phyloP scores from a whole-genome alignment of 2,888 invertebrate species.

The Platycheirus albimanus region DNA sequence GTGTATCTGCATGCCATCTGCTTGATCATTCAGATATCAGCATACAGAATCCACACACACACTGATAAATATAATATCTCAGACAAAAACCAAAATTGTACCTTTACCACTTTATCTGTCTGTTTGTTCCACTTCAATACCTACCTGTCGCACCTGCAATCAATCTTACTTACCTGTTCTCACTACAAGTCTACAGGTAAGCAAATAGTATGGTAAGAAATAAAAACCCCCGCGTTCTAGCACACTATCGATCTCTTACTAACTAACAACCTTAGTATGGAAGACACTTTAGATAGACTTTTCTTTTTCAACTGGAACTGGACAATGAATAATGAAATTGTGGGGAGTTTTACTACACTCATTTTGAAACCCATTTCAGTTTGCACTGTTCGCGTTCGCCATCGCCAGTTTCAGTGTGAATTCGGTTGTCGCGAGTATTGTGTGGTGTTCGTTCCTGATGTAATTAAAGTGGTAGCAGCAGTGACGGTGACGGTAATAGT shows the following conservation, averaged over 20 bases:
- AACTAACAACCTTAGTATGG: conserved; percentile 64
- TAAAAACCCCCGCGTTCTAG: conserved; percentile 1
- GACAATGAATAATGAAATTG: conserved; percentile 24
- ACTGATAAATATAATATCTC: too few relatives aligned
- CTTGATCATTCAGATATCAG: too few relatives aligned
- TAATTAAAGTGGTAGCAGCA: conserved; percentile 36
- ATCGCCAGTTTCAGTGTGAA: conserved; percentile 66
- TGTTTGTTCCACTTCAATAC: conserved; percentile 6
- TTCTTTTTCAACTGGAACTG: conserved; percentile 57
- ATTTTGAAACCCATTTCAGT: conserved; percentile 47
- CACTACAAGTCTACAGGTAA: conserved; percentile 48
- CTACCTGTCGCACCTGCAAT: conserved; percentile 63
- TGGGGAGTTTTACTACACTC: conserved; percentile 53
- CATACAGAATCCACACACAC: too few relatives aligned
- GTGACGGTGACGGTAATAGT: conserved; percentile 54
- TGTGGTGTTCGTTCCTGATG: conserved; percentile 45
- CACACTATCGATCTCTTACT: conserved; percentile 66
- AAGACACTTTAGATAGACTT: conserved; percentile 20
- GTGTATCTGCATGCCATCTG: too few relatives aligned
- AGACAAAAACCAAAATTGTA: conserved; percentile 45
- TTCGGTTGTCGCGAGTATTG: conserved; percentile 58
- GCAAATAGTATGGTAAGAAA: background rate
- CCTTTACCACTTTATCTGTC: background rate
- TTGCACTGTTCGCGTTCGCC: background rate
- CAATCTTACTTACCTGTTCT: conserved; percentile 58